Conservation (phyloP, 2,888 invertebrate genomes). For the Baccha elongata region DNA sequence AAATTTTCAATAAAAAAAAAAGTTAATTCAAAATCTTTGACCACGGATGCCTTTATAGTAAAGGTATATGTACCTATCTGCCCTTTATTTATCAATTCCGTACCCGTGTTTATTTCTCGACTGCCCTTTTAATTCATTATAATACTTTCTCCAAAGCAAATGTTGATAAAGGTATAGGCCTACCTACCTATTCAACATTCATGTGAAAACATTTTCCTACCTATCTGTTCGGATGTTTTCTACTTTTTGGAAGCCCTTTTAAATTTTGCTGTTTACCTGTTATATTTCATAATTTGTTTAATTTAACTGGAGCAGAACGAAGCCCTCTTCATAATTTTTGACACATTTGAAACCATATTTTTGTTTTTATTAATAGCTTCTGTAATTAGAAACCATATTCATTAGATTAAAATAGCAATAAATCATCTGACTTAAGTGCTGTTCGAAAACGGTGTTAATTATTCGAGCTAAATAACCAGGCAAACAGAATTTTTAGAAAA, state of each 20-base stretch:
- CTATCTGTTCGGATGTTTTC: no score
- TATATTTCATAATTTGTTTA: slow-evolving; percentile 67
- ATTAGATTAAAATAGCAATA: neutral
- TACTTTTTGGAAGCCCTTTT: slow-evolving; percentile 1
- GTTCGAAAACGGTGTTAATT: slow-evolving; percentile 14
- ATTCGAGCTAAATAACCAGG: slow-evolving; percentile 18
- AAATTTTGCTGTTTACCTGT: slow-evolving; percentile 45
- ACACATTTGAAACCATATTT: slow-evolving; percentile 5
- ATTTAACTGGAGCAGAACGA: slow-evolving; percentile 54
- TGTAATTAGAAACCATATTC: slow-evolving; percentile 15
- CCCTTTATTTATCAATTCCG: no score
- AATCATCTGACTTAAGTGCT: neutral
- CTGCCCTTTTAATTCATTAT: no score
- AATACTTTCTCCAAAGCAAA: no score
- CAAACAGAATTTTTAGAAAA: neutral
- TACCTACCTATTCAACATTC: no score
- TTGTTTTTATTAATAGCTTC: slow-evolving; percentile 3
- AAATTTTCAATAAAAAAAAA: no score
- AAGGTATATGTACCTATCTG: no score
- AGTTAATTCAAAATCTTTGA: no score
- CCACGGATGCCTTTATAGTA: no score
- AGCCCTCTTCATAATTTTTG: slow-evolving; percentile 10
- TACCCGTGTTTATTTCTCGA: no score
- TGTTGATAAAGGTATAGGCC: no score
- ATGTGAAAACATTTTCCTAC: no score